Conservation (phyloP, 2,888 invertebrate species). For the Allacma fusca region DNA sequence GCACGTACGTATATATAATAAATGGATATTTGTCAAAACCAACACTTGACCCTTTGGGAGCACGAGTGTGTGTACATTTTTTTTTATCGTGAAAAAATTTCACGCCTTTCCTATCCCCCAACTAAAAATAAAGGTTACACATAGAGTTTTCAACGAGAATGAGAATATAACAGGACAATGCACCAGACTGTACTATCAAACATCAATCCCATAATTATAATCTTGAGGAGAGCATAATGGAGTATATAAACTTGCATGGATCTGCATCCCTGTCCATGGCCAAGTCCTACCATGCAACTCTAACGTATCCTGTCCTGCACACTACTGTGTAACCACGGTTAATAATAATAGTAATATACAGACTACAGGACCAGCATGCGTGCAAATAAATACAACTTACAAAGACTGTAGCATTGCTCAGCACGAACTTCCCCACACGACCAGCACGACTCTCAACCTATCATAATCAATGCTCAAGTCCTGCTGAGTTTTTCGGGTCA, state of each 20-base stretch:
- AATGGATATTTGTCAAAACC: not conserved
- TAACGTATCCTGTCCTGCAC: not conserved
- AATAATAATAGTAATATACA: not conserved
- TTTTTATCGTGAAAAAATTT: not conserved
- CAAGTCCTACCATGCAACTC: not conserved
- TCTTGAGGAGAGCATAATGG: not conserved
- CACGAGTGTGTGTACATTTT: not conserved
- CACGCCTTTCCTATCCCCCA: not conserved
- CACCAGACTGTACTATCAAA: not conserved
- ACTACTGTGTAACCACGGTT: not conserved
- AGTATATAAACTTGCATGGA: not conserved
- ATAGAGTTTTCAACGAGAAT: not conserved
- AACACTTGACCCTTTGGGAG: not conserved
- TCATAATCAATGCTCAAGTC: constrained; percentile 11
- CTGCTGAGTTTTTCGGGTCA: constrained; percentile 16
- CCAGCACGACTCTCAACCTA: not conserved
- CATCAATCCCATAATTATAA: not conserved
- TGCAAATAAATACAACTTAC: constrained; percentile 5
- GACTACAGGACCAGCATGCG: not conserved
- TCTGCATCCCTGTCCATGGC: not conserved
- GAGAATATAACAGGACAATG: constrained; percentile 2
- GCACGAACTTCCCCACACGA: not conserved
- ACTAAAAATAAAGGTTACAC: not conserved
- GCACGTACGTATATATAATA: not conserved
- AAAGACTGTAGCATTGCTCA: not conserved